A percentile compares a stretch with the other conserved stretches of the same genome.
Evolutionary conservation across 2,888 invertebrate genomes (phyloP).

Genomic region (Gibbula magus): DNA sequence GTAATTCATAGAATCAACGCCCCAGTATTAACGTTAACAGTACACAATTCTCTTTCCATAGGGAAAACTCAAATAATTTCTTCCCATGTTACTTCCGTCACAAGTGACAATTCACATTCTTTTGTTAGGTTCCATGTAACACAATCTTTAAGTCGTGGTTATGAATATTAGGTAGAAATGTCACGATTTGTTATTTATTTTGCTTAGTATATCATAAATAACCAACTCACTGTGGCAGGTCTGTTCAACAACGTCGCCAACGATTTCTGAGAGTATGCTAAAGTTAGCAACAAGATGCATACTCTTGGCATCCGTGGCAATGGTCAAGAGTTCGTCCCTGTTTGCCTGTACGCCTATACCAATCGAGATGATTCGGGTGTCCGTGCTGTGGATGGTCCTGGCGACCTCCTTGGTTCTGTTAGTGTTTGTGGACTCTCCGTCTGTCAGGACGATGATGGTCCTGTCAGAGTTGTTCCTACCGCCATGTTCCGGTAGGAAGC

Average conservation of each 20-base stretch:
- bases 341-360: slow-evolving; percentile 29
- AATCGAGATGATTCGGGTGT: slow-evolving; percentile 1
- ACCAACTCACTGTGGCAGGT: slow-evolving; percentile 3
- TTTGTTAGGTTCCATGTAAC: too few relatives aligned
- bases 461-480: background rate
- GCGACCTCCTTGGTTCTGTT: background rate
- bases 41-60: too few relatives aligned
- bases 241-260: background rate
- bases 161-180: too few relatives aligned
- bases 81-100: too few relatives aligned
- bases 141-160: too few relatives aligned
- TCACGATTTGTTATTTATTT: too few relatives aligned
- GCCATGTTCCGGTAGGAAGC: background rate
- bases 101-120: too few relatives aligned
- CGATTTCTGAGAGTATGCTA: background rate
- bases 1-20: too few relatives aligned
- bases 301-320: slow-evolving; percentile 48
- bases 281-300: slow-evolving; percentile 51
- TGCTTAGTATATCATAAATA: too few relatives aligned
- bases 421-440: background rate
- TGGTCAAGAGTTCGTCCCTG: slow-evolving; percentile 42
- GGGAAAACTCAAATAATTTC: too few relatives aligned
- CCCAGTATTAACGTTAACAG: too few relatives aligned
- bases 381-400: background rate
- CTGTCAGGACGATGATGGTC: slow-evolving; percentile 2